These are phyloP conservation scores for Prunella strophiata DNA, from an alignment of 2,797 vertebrate genomes.

Conservation along the genomic window DNA sequence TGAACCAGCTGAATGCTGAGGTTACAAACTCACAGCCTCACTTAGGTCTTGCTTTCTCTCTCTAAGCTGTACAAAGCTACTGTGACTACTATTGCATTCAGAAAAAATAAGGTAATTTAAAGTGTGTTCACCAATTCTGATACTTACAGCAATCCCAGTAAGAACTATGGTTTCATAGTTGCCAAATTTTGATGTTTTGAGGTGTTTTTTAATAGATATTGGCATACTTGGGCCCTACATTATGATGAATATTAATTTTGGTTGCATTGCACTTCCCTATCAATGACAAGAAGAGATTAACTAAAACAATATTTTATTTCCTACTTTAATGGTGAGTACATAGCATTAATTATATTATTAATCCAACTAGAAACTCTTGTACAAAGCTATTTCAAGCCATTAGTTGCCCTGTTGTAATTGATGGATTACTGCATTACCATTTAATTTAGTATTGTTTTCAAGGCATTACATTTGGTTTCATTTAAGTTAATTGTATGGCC, in stretches of 20 bases:
- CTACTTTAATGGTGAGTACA: conserved; percentile 70
- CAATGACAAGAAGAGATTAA: conserved; percentile 70
- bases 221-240: not conserved
- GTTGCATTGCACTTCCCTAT: conserved; percentile 26
- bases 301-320: conserved; percentile 78
- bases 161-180: not conserved
- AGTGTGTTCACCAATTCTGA: not conserved
- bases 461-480: conserved; percentile 70
- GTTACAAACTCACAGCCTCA: not conserved
- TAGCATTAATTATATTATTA: conserved; percentile 79
- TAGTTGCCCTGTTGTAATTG: conserved; percentile 70
- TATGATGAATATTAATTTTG: conserved; percentile 62
- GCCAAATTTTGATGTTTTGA: not conserved
- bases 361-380: conserved; percentile 75
- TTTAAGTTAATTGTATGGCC: conserved; percentile 76
- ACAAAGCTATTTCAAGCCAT: conserved; percentile 75
- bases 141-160: not conserved
- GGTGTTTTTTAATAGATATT: not conserved
- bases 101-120: not conserved
- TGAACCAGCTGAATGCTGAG: not conserved
- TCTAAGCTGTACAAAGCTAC: not conserved
- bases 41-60: not conserved
- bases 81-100: not conserved
- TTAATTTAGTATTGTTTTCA: conserved; percentile 82
- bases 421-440: conserved; percentile 78